Conservation (phyloP, 2,113 vertebrate genomes). For the Shinisaurus crocodilurus region DNA sequence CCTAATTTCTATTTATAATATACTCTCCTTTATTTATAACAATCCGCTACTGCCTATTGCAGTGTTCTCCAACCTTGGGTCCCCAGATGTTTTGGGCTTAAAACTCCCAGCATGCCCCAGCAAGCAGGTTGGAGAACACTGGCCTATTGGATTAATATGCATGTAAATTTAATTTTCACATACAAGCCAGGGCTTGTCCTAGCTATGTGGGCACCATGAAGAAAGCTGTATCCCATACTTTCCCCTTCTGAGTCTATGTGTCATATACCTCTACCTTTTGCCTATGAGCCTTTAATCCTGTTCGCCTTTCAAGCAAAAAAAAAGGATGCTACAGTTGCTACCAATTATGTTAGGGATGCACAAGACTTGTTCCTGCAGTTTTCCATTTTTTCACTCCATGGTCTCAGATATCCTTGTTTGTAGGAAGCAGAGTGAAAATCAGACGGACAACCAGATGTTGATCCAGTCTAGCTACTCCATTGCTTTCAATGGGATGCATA, state of each 20-base stretch:
- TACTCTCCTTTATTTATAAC: neutral
- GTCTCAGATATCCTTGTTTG: neutral
- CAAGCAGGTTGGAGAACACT: too few relatives aligned
- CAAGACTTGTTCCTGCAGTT: neutral
- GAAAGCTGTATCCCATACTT: neutral
- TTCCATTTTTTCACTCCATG: neutral
- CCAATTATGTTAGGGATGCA: neutral
- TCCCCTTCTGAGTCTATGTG: neutral
- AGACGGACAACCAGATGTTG: neutral
- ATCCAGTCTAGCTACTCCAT: neutral
- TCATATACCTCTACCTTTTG: neutral
- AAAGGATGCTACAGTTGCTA: neutral
- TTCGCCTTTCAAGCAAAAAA: neutral
- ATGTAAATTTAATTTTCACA: neutral
- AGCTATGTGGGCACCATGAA: neutral
- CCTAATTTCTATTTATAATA: neutral
- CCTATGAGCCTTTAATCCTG: neutral
- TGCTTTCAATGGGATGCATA: neutral
- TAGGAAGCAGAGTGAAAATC: neutral
- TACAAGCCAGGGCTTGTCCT: neutral
- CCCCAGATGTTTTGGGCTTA: too few relatives aligned
- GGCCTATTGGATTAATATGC: neutral
- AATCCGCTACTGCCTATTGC: neutral
- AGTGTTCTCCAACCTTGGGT: too few relatives aligned
- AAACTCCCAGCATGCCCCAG: too few relatives aligned